Base-by-base conservation (phyloP, 2,888 invertebrate species). In the Hirtodrosophila trivittata region DNA sequence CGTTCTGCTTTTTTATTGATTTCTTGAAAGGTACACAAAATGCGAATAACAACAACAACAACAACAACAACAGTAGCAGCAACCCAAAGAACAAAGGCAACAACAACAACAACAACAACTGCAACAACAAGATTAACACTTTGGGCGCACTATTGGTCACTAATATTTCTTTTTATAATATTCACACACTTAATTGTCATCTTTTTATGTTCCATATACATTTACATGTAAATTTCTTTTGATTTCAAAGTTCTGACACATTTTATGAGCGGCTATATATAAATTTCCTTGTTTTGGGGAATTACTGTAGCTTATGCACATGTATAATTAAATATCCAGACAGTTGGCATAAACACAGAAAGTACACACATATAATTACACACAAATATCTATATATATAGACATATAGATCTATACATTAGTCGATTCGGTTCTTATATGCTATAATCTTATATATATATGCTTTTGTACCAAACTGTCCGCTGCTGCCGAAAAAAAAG, bases 21-120 rank as follows among this genome's bases (percentile, higher is more conserved):
- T 88, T 88, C 80, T 88, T 87, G 82, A 87, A 88, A 88, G 88
- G 81, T 87, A 86, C 85, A 85, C 85, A 86, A 87, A 87, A 85
- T 83, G 85, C 82, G 76, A 83, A 83, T 78, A 86, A 75, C 77
- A 87, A 75, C 77, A 83, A 73, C 66, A 68, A 66, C 63, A 62
- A 47, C 46, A 52, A 32, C 77, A 70, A 73, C 65, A 58, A 41
- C 52, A 28, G 28, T 32, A 65, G 46, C 33, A 39, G 33, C 57
- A 32, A 13, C 43, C 35, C 18, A 38, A 41, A 4, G 9, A 32
- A 77, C 77, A 77, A 77, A 81, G 77, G 30, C 66, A 72, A 57
- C 43, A 75, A 38, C 47, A 14, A 43, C 51, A 62, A 57, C 55
- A 39, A 42, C 46, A 63, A 73, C 21, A 46, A 62, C 45, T 45